Evolutionary conservation across 1,140 invertebrate species (phyloP).

Genomic region (roundworm (Caenorhabditis elegans)): DNA sequence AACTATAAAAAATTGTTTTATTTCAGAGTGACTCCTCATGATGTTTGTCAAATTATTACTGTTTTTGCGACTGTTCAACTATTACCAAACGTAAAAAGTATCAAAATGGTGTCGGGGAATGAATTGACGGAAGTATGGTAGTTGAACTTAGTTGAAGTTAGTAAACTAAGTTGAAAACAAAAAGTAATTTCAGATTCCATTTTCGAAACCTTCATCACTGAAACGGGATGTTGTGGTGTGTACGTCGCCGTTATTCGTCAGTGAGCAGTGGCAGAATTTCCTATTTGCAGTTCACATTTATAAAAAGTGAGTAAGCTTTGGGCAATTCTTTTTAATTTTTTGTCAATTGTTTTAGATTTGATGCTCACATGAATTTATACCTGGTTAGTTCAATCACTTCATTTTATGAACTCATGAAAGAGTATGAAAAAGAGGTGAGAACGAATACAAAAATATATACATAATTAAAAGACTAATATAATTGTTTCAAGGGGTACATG

Average conservation of each 20-base stretch:
- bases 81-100: neutral
- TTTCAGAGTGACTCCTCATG: conserved; percentile 37
- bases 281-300: conserved; percentile 24
- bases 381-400: conserved; percentile 10
- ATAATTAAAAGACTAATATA: neutral
- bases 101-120: neutral
- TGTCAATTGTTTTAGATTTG: neutral
- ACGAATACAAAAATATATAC: too few relatives aligned
- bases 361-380: conserved; percentile 1
- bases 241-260: conserved; percentile 2
- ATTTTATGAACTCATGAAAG: neutral
- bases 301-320: neutral
- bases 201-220: neutral
- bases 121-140: neutral
- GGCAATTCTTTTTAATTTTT: neutral
- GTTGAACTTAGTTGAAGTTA: too few relatives aligned
- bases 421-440: conserved; percentile 17
- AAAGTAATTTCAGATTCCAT: neutral
- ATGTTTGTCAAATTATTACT: neutral
- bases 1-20: neutral
- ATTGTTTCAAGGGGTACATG: conserved; percentile 25
- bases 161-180: too few relatives aligned
- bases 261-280: conserved; percentile 37
- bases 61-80: neutral
- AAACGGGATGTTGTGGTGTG: neutral